Base-by-base conservation (phyloP, 2,113 vertebrate genomes). In the Tamias sibiricus region DNA sequence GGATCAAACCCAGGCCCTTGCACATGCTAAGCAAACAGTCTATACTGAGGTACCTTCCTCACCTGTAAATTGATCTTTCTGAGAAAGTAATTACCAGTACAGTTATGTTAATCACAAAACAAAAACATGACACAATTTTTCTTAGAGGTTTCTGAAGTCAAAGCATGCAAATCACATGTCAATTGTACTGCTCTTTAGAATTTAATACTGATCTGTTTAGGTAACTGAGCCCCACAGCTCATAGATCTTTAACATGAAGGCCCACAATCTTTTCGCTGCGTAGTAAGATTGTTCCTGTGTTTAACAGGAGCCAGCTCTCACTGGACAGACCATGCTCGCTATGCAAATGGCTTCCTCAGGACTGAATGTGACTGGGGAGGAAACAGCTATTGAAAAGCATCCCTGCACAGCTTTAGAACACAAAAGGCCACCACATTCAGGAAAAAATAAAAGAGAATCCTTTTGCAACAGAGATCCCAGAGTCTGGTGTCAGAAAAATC, bases 81-180 rank as follows among this genome's bases (percentile, higher is more conserved):
- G 1, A 47, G 62, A 11, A 86, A 91, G 83, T 87, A 93, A 97
- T 95, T 95, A 2, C 52, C 90, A 85, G 32, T 93, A 76, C 32
- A 96, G 69, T 95, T 97, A 95, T 81, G 81, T 94, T 98, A 95
- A 97, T 74, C 75, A 95, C 83, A 94, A 98, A 97, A 97, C 92
- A 88, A 97, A 97, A 97, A 75, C 92, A 94, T 96, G 94, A 97
- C 87, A 97, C 77, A 87, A 87, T 47, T 97, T 97, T 96, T 96
- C n/a, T 12, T 87, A 76, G 83, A 95, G 87, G 95, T 87, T 96
- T 96, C 40, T 96, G 66, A 97, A 96, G 96, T 75, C 94, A 83
- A 95, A 97, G 91, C 74, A 95, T 91, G 94, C 86, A 98, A 85
- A 85, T 96, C 84, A 81, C 84, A 90, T 69, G 57, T 95, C 94